phyloP scores from a whole-genome alignment of 2,113 vertebrate genomes.

The Pomatorhinus ruficollis region DNA sequence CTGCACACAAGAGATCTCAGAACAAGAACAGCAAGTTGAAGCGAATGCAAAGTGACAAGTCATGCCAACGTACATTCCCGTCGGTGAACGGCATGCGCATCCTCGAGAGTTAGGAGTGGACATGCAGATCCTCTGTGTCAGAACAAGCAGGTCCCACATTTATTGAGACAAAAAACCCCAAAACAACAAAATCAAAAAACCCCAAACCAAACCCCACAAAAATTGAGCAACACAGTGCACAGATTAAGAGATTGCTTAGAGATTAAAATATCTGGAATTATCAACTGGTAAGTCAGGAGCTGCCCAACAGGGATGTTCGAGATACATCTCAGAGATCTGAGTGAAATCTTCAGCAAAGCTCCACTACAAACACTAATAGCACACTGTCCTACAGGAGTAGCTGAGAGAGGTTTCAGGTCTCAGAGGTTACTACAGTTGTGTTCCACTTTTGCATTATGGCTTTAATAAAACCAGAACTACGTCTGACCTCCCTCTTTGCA shows the following conservation, averaged over 20 bases:
- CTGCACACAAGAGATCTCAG: constrained; percentile 28
- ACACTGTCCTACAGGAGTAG: accelerated
- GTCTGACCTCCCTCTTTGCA: not conserved
- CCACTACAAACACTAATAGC: not conserved
- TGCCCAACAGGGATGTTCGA: not conserved
- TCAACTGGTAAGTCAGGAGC: not conserved
- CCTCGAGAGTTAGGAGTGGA: not conserved
- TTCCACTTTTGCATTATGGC: not conserved
- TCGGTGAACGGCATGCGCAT: constrained; percentile 12
- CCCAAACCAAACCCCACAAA: not conserved
- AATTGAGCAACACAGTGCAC: not conserved
- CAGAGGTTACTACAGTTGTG: not conserved
- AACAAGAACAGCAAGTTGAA: not conserved
- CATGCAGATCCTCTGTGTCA: constrained; percentile 24
- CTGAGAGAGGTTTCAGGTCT: not conserved
- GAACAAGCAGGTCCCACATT: not conserved
- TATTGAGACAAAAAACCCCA: not conserved
- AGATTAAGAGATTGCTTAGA: not conserved
- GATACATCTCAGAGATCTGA: not conserved
- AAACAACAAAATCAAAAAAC: not conserved
- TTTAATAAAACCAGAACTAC: not conserved
- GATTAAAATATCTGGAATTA: not conserved
- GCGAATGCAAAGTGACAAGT: not conserved
- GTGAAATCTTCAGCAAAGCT: not conserved
- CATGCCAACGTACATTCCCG: not conserved